Evolutionary conservation across 2,888 invertebrate species (phyloP), one percentile per base, ranked within the genome.

Genomic region (Synergus umbraculus): DNA sequence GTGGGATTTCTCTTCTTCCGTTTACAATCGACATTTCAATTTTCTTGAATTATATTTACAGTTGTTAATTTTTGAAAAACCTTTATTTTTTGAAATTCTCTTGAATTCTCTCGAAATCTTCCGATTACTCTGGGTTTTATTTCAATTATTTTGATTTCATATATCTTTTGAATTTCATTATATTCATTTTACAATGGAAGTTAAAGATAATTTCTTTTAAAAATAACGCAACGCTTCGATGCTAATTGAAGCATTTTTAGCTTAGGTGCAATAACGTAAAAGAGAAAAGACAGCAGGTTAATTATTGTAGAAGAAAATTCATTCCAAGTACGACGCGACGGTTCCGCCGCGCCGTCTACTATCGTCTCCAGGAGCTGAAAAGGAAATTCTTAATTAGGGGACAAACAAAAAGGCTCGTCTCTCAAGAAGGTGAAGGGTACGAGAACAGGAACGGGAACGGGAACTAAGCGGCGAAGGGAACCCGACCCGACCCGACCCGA

Each of bases 331-430:
- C 7, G 29, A 49, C 5, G 49, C n/a, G n/a, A n/a, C n/a, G n/a
- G n/a, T n/a, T n/a, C n/a, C n/a, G n/a, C n/a, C n/a, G n/a, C 49
- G 44, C 29, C 49, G 22, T 22, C 22, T 22, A 69, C 29, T 29
- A 15, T 49, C 13, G 73, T 73, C 49, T 73, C 37, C 73, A 37
- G 54, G 73, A 73, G 73, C 54, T 73, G 54, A 73, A 73, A 73
- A 73, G 73, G 73, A 73, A 73, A 73, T 73, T 73, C 73, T 73
- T 54, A 73, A 73, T 73, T 73, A 73, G 73, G 54, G 73, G n/a
- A 73, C 37, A 54, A 73, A 54, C 73, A 73, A 73, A 73, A 54
- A 54, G 73, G 73, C 29, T 73, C 54, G 37, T 41, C n/a, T 73
- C 37, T 73, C 73, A 54, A 37, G 73, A 8, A 46, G 46, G 15